Evolutionary conservation across 2,113 vertebrate species (phyloP), one percentile per base, ranked within the genome.

Genomic region (Odontesthes bonariensis): DNA sequence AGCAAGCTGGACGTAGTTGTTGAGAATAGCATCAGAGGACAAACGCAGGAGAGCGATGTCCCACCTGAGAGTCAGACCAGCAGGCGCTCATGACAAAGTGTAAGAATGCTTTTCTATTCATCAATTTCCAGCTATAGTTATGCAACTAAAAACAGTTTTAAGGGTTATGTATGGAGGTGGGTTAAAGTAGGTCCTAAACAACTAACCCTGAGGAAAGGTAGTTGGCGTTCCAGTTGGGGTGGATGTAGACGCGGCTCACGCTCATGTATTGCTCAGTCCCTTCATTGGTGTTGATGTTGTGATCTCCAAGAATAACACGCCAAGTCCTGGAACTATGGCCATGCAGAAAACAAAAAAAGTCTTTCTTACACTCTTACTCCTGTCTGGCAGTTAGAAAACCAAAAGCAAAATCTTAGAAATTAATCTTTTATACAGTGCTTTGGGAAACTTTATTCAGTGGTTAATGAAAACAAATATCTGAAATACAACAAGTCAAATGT

Each of bases 31-130:
- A 0, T 56, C 92, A 55, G 87, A 2, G 59, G 91, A 77, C 88
- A 98, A 94, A 53, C 86, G 94, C 77, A 98, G 83, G 47, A 98
- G 82, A 35, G 96, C 96, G 6, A 98, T 97, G 88, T 98, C 96
- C 33, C 92, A 96, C 31, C 96, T 99, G 88, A 40, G 0, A 31
- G 12, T 13, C 56, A 69, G 44, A 54, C 1, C 61, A 75, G 22
- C 6, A 62, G 33, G 27, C 10, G 47, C 5, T 63, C 17, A 62
- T 13, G 53, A 64, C 12, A 58, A 3, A 52, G 3, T 32, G 2
- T 33, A 44, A 46, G 11, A 65, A 38, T 13, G 40, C 33, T 40
- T 8, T 0, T 67, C 10, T 12, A 14, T 62, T 44, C 23, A 8
- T 23, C 8, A 33, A 10, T 22, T 16, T 47, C 55, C 44, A 11